Percentiles rank a stretch among this genome's conserved stretches.
These are phyloP conservation scores for Onychomys torridus DNA, from an alignment of 2,797 vertebrate species.

Conservation along the genomic window DNA sequence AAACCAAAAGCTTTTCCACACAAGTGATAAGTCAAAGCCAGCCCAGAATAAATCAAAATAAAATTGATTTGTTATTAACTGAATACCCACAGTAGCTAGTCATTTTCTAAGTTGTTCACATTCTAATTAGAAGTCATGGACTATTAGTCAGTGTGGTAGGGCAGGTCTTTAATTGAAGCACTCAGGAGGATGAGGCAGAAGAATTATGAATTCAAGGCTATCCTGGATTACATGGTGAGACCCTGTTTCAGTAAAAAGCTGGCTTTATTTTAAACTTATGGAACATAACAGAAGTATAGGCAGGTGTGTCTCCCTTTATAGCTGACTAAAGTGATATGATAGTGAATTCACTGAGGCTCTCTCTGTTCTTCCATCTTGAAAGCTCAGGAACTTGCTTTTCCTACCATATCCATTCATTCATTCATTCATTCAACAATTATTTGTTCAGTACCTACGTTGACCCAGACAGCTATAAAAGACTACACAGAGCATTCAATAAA, in stretches of 20 bases:
- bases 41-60: conserved; percentile 32
- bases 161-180: not conserved
- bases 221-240: not conserved
- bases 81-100: not conserved
- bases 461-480: not conserved
- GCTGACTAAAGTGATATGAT: not conserved
- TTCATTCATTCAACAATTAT: not conserved
- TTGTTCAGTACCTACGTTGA: not conserved
- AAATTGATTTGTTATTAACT: not conserved
- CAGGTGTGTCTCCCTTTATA: not conserved
- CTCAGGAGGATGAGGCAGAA: not conserved
- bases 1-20: conserved; percentile 9
- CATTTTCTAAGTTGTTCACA: not conserved
- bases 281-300: not conserved
- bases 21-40: not conserved
- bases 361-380: not conserved
- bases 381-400: not conserved
- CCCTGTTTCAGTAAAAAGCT: not conserved
- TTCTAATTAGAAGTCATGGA: not conserved
- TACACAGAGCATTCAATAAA: not conserved
- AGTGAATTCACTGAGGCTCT: not conserved
- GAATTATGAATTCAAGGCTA: not conserved
- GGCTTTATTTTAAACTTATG: not conserved
- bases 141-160: not conserved
- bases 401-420: not conserved